Evolutionary conservation across 2,888 invertebrate species (phyloP), one percentile per base, ranked within the genome.

Genomic region (Polydrusus cervinus): DNA sequence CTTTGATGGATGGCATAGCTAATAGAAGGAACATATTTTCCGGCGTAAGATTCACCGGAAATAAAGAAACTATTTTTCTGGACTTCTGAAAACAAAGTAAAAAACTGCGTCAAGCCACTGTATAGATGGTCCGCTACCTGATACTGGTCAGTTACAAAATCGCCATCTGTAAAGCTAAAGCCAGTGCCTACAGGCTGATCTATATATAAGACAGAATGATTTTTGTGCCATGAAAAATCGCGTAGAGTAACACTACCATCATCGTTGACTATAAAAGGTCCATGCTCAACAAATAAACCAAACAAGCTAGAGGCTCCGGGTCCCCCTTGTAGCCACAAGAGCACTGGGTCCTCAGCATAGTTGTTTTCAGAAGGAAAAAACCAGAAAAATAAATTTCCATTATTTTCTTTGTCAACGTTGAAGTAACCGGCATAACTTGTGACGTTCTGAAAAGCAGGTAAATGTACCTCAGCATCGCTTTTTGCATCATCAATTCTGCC

Each of bases 121-220:
- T 95, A 94, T 8, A 97, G 86, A 85, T 97, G 93, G 61, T 91
- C 90, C 0, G 94, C 97, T 0, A 97, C 94, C 84, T 93, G 92
- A 0, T 90, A 91, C 86, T 97, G 93, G 85, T 95, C 93, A 97
- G 0, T 97, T 96, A 70, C 86, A 38, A 25, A 40, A 3, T 6
- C 16, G 8, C 0, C 90, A 2, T 92, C 90, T 0, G 97, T 96
- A 83, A 96, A 97, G 87, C 97, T 97, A 84, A 94, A 98, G 0
- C 97, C 97, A 1, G 96, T 94, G 6, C 82, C 81, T 0, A 95
- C 97, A 0, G 97, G 97, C 86, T 96, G 97, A 85, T 98, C 97
- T 70, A 98, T 94, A 85, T 95, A 98, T 66, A 98, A 90, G 49
- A 97, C 87, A 79, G 94, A 93, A 84, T 95, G 95, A 11, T 91